Conservation (phyloP, 2,113 vertebrate genomes). For the Chiloscyllium plagiosum region DNA sequence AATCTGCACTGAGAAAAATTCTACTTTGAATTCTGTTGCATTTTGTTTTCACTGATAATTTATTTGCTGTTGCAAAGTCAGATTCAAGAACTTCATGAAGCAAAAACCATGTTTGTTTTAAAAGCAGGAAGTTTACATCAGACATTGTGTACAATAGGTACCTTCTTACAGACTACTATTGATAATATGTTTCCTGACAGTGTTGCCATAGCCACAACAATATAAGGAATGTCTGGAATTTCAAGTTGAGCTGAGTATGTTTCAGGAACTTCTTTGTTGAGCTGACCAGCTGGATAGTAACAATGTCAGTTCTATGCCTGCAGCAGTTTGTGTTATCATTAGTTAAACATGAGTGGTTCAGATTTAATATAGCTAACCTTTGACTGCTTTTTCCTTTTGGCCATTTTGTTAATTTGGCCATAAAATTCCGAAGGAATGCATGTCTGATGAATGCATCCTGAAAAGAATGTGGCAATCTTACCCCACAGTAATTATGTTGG, state of each 20-base stretch:
- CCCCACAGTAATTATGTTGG: background rate
- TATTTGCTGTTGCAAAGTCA: background rate
- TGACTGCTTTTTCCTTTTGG: background rate
- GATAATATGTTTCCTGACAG: conserved; percentile 18
- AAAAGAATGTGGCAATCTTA: background rate
- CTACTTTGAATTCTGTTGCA: background rate
- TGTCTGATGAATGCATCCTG: background rate
- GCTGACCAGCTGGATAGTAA: background rate
- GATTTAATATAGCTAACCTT: background rate
- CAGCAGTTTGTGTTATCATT: background rate
- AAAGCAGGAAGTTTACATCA: conserved; percentile 20
- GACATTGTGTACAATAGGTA: background rate
- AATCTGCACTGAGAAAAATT: background rate
- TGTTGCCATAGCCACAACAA: conserved; percentile 28
- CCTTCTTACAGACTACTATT: background rate
- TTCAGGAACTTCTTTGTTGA: conserved; percentile 25
- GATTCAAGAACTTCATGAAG: background rate
- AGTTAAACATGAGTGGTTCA: background rate
- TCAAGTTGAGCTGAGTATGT: background rate
- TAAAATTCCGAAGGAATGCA: background rate
- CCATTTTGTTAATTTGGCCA: background rate
- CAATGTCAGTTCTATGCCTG: background rate
- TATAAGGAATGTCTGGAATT: conserved; percentile 32
- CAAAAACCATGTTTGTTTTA: background rate
- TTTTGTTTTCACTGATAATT: background rate